Evolutionary conservation across 2,113 vertebrate genomes (phyloP).

Genomic region (Spea bombifrons): DNA sequence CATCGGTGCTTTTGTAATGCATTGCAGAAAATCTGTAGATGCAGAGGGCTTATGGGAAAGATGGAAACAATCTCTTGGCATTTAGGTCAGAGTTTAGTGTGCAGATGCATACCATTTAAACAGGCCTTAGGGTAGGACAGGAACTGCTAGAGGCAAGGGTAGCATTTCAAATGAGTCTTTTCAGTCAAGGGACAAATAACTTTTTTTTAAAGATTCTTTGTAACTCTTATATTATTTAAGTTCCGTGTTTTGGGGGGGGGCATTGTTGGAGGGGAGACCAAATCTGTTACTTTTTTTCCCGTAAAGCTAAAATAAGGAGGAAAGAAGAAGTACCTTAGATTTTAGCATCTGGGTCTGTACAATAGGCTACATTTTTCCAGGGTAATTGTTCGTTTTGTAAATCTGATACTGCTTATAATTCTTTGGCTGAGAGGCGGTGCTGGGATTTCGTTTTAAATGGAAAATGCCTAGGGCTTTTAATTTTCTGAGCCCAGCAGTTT

Average conservation of each 20-base stretch:
- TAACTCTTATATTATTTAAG: constrained; percentile 52
- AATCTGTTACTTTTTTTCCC: constrained; percentile 51
- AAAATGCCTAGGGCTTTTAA: constrained; percentile 98
- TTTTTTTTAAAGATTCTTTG: constrained; percentile 66
- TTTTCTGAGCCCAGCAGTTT: constrained; percentile 99
- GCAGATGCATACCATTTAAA: constrained; percentile 90
- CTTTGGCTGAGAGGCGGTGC: constrained; percentile 96
- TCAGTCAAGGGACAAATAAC: constrained; percentile 59
- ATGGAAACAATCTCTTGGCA: constrained; percentile 80
- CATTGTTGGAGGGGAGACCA: neutral
- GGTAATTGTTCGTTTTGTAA: constrained; percentile 99
- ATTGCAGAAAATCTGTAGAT: constrained; percentile 50
- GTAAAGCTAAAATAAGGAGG: constrained; percentile 64
- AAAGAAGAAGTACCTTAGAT: constrained; percentile 64
- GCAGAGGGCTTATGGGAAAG: constrained; percentile 52
- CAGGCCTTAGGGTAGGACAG: constrained; percentile 88
- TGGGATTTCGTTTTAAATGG: constrained; percentile 99
- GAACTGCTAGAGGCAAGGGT: constrained; percentile 87
- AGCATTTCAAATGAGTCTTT: constrained; percentile 74
- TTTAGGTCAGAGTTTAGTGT: constrained; percentile 95
- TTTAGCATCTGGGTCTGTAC: constrained; percentile 81
- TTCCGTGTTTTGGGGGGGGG: constrained; percentile 7
- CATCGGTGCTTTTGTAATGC: neutral
- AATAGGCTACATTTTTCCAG: constrained; percentile 87
- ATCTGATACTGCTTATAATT: constrained; percentile 98